Evolutionary conservation across 2,113 vertebrate species (phyloP).

Genomic region (Dermatemys mawii): DNA sequence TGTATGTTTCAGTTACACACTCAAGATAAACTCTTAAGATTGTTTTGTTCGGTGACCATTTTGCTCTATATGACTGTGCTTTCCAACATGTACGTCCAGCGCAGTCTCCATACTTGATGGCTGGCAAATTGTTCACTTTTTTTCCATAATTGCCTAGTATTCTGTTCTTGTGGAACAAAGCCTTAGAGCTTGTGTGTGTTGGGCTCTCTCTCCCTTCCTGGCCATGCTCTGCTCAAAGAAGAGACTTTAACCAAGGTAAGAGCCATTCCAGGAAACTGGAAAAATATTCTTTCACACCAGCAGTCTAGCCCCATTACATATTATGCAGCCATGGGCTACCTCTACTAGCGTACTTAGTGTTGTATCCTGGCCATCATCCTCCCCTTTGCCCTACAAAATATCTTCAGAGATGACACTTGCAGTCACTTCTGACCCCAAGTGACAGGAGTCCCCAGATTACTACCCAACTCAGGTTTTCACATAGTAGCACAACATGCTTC

Average conservation of each 20-base stretch:
- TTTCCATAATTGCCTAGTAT: not conserved
- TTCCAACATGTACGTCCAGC: constrained; percentile 21
- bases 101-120: constrained; percentile 20
- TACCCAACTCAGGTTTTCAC: not conserved
- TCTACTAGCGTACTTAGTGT: constrained; percentile 19
- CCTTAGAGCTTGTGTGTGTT: constrained; percentile 30
- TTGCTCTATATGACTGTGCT: constrained; percentile 7
- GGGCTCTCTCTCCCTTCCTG: constrained; percentile 12
- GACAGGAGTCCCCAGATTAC: not conserved
- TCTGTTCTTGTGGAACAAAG: constrained; percentile 29
- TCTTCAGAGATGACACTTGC: not conserved
- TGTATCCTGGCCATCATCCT: not conserved
- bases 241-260: constrained; percentile 25
- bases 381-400: not conserved
- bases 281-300: constrained; percentile 18
- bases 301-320: not conserved
- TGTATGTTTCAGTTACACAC: constrained; percentile 8
- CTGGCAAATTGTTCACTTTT: not conserved
- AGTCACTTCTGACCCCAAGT: not conserved
- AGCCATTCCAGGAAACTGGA: constrained; percentile 55
- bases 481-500: not conserved
- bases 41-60: not conserved
- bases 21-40: constrained; percentile 15
- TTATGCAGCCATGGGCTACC: not conserved
- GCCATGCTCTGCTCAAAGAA: constrained; percentile 45